Conservation (phyloP, 2,113 vertebrate species). For the Alouatta palliata region DNA sequence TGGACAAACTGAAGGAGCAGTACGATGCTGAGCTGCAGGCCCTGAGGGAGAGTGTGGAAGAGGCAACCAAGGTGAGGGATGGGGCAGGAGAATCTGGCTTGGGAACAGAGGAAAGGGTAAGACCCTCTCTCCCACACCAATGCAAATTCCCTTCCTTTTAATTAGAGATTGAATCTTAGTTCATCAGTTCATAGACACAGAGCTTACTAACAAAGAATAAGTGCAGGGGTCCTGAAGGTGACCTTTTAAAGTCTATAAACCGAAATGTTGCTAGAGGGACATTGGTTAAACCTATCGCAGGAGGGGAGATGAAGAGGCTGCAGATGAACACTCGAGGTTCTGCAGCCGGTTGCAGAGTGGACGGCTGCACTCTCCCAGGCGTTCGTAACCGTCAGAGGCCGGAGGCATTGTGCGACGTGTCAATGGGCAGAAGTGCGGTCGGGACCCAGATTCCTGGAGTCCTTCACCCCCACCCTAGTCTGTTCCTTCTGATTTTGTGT, state of each 20-base stretch:
- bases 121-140: neutral
- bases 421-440: neutral
- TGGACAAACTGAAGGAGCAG: constrained; percentile 94
- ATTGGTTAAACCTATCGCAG: neutral
- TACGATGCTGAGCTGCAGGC: constrained; percentile 89
- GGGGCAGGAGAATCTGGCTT: neutral
- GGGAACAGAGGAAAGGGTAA: neutral
- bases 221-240: neutral
- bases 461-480: neutral
- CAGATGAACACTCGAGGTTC: rapidly evolving
- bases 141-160: neutral
- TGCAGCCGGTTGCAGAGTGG: neutral
- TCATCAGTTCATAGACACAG: neutral
- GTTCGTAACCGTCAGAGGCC: neutral
- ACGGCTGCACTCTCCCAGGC: neutral
- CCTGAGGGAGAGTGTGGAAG: constrained; percentile 88
- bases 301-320: neutral
- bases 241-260: neutral
- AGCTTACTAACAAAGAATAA: neutral
- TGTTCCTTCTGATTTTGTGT: neutral
- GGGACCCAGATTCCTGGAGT: neutral
- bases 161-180: neutral
- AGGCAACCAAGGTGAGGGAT: constrained; percentile 88
- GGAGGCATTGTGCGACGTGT: neutral
- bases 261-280: neutral